Evolutionary conservation across 2,888 invertebrate species (phyloP), one percentile per base, ranked within the genome.

Genomic region (Eupithecia tripunctaria): DNA sequence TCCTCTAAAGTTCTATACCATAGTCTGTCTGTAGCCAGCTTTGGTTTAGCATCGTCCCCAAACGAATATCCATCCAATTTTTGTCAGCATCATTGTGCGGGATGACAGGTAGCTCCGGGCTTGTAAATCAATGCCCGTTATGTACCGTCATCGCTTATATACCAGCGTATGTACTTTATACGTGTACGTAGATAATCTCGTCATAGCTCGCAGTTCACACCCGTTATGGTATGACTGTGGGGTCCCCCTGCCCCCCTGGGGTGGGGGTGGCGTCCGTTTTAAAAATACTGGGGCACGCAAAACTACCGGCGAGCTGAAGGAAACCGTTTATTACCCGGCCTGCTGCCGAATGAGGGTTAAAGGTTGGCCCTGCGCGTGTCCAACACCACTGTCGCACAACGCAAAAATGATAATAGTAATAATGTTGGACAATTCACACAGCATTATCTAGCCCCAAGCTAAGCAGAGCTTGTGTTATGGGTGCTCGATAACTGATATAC

Each of bases 151-250:
- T 77, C 82, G 86, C 79, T 79, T 91, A 93, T 94, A 82, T 94
- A 91, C 89, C 79, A 84, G 88, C 91, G 89, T 92, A 91, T 89
- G 90, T 89, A 92, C 91, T 89, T 79, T 74, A 88, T 90, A 73
- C 71, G 68, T 43, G 43, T 85, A 85, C 84, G 89, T 89, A 89
- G 84, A 94, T 94, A 94, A 94, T 94, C 94, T 93, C 94, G 93
- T 94, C 93, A 94, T 94, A 94, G 92, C 92, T 64, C 64, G 36
- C 38, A 60, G 63, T 64, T 90, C 90, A 91, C 93, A 88, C 93
- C 94, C 93, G 93, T 93, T 94, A 94, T 94, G 94, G 93, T 91
- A 94, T 94, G 91, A 93, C 93, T 90, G 92, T 90, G 69, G 71
- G 64, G 18, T 1, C 29, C 36, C 29, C 63, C 62, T 36, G 32